Base-by-base conservation (phyloP, 2,113 vertebrate species). In the Heloderma charlesbogerti region DNA sequence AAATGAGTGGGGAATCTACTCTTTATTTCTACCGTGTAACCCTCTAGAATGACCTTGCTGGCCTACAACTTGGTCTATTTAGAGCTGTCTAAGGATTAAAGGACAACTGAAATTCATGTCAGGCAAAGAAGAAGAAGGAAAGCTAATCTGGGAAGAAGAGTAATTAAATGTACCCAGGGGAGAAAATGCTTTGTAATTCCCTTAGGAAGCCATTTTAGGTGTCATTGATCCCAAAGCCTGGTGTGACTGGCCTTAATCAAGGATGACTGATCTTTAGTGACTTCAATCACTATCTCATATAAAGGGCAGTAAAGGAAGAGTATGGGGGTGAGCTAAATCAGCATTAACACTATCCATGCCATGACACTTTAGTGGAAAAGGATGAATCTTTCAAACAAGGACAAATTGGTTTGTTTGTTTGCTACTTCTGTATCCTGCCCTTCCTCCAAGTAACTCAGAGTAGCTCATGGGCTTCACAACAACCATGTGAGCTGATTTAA, bases 221-320 rank as follows among this genome's bases (percentile, higher is more conserved):
- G 86, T 86, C 86, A 93, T 81, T 93, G 91, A 95, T 88, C 15
- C 7, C 48, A 88, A 94, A 94, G 91, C 63, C 63, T 90, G 93
- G 83, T 57, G 37, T 92, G 93, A 95, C 91, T 95, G 88, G 51
- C 85, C 84, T 94, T 92, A 94, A 92, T 94, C 88, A 96, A 95
- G 91, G 89, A 54, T 88, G 91, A 94, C 92, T 90, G 90, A 94
- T 82, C 40, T 8, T 4, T 93, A 51, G 92, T 91, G 87, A 96
- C 95, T 54, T 94, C 93, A 95, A 84, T 91, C 79, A 92, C 66
- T 90, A 72, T 60, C 15, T n/a, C 1, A 84, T 78, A 93, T 91
- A 18, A 90, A 75, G 72, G 85, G 34, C n/a, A 81, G 13, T 80
- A 63, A 66, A 3, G 88, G 51, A 71, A 88, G 12, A 20, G 72